Conservation (phyloP, 2,888 invertebrate genomes). For the Diarsia brunnea region DNA sequence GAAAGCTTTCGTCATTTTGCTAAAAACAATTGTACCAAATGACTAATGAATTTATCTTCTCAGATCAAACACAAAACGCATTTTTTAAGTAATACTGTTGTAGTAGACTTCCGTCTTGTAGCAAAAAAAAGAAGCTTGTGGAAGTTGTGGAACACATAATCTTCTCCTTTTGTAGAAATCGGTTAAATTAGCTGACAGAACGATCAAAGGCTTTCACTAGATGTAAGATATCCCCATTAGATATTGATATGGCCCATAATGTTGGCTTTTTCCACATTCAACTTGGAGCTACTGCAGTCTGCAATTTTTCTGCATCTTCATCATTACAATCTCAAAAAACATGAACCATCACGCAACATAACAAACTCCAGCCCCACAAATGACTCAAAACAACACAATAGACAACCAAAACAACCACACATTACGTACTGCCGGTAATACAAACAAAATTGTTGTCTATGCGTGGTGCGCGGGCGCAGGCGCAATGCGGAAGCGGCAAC, state of each 20-base stretch:
- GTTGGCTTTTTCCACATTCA: neutral
- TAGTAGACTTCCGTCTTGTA: too few species aligned
- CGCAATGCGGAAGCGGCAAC: conserved; percentile 81
- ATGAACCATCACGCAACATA: neutral
- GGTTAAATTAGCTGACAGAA: too few species aligned
- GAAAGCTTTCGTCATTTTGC: conserved; percentile 5
- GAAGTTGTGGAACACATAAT: too few species aligned
- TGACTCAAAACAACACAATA: conserved; percentile 61
- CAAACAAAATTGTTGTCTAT: conserved; percentile 72
- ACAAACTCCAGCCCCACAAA: conserved; percentile 30
- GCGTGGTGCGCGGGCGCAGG: conserved; percentile 72
- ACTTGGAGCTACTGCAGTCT: neutral
- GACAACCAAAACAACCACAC: conserved; percentile 58
- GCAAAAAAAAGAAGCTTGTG: too few species aligned
- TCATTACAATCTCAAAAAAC: conserved; percentile 10
- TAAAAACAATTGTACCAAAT: neutral
- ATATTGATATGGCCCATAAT: too few species aligned
- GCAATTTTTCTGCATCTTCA: neutral
- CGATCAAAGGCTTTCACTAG: too few species aligned
- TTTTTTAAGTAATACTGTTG: too few species aligned
- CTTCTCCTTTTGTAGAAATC: neutral
- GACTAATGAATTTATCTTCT: neutral
- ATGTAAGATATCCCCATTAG: too few species aligned
- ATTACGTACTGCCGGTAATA: conserved; percentile 66
- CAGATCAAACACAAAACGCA: too few species aligned